phyloP scores from a whole-genome alignment of 23 tunicate species.

The Halocynthia roretzi region DNA sequence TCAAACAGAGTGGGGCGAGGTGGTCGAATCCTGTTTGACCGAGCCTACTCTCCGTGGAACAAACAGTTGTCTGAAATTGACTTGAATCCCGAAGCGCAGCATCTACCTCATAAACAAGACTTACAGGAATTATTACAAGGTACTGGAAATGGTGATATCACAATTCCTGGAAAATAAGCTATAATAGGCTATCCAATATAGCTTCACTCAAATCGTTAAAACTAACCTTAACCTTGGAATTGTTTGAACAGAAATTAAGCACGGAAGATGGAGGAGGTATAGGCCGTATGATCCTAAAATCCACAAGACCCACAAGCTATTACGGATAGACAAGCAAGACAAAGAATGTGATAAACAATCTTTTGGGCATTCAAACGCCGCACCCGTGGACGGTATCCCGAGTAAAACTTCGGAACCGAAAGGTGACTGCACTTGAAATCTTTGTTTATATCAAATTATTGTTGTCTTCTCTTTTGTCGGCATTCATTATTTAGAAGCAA shows the following conservation, averaged over 20 bases:
- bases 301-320: slow-evolving; percentile 2
- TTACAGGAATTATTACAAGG: slow-evolving; percentile 56
- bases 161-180: no score
- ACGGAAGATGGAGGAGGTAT: slow-evolving; percentile 27
- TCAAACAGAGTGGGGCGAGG: slow-evolving; percentile 88
- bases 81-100: slow-evolving; percentile 37
- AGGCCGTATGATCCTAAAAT: slow-evolving; percentile 6
- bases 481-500: no score
- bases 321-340: no score
- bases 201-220: no score
- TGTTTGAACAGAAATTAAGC: slow-evolving; percentile 17
- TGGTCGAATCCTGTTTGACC: slow-evolving; percentile 73
- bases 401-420: not conserved
- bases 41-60: slow-evolving; percentile 61
- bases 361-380: not conserved
- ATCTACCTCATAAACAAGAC: slow-evolving; percentile 58
- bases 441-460: no score
- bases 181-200: no score
- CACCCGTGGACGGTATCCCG: not conserved
- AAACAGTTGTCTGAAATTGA: slow-evolving; percentile 53
- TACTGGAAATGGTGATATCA: not conserved
- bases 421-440: no score
- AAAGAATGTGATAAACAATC: not conserved
- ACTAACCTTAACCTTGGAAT: no score
- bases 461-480: no score